A percentile compares a stretch with the other conserved stretches of the same genome.
Conservation (phyloP, 2,797 vertebrate genomes). For the Neostethus bicornis region DNA sequence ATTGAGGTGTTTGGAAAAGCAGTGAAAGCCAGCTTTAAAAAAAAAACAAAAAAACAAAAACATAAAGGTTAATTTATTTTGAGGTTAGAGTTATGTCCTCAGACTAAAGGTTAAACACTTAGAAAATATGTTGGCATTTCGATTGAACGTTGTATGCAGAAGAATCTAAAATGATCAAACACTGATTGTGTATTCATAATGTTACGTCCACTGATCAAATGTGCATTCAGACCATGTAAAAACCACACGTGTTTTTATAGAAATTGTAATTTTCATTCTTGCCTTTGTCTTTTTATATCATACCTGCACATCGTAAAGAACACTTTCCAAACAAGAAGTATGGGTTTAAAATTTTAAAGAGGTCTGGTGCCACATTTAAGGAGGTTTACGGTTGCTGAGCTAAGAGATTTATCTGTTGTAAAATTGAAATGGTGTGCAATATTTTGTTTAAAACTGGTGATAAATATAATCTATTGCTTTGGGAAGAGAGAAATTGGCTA, state of each 20-base stretch:
- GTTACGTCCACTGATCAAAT: not conserved
- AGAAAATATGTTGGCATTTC: not conserved
- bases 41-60: constrained; percentile 63
- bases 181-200: not conserved
- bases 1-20: constrained; percentile 60
- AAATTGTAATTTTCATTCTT: no score
- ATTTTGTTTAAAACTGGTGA: constrained; percentile 40
- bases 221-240: not conserved
- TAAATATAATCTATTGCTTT: constrained; percentile 46
- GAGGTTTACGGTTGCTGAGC: constrained; percentile 61
- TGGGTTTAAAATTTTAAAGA: constrained; percentile 38
- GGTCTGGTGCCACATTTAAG: constrained; percentile 39
- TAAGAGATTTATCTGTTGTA: constrained; percentile 68
- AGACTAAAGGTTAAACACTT: constrained; percentile 5
- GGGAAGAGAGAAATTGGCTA: constrained; percentile 49
- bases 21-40: constrained; percentile 50
- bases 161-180: not conserved
- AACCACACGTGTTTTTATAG: not conserved
- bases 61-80: constrained; percentile 51
- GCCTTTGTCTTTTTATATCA: not conserved
- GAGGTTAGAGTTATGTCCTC: constrained; percentile 43
- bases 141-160: constrained; percentile 4
- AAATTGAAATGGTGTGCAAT: constrained; percentile 68
- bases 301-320: constrained; percentile 7
- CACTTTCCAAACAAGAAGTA: constrained; percentile 8